phyloP scores from a whole-genome alignment of 2,888 invertebrate genomes.

The Epistrophe eligans region DNA sequence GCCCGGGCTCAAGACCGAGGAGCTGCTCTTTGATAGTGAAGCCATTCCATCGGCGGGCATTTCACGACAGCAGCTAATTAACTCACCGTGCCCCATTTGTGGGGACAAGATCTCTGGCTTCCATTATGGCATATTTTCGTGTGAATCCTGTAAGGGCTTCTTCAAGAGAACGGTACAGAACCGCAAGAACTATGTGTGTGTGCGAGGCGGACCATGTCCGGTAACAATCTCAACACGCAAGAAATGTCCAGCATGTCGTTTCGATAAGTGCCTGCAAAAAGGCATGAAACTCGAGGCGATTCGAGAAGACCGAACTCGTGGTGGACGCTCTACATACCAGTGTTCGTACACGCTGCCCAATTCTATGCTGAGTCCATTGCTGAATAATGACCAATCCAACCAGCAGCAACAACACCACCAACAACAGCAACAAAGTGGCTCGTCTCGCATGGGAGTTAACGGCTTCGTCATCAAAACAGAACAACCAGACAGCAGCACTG shows the following conservation, averaged over 20 bases:
- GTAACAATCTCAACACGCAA: conserved; percentile 97
- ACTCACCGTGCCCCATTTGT: conserved; percentile 97
- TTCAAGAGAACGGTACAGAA: conserved; percentile 99
- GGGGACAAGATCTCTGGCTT: conserved; percentile 98
- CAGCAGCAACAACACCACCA: conserved; percentile 77
- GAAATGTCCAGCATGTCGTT: conserved; percentile 98
- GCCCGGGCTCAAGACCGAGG: conserved; percentile 76
- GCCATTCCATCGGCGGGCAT: conserved; percentile 88
- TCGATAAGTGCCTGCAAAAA: conserved; percentile 96
- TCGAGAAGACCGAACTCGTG: conserved; percentile 96
- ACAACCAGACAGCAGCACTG: conserved; percentile 79
- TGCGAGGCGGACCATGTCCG: conserved; percentile 94
- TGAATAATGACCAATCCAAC: conserved; percentile 83
- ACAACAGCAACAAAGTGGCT: conserved; percentile 74
- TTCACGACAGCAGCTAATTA: conserved; percentile 94
- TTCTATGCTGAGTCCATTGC: conserved; percentile 85
- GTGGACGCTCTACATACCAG: conserved; percentile 97
- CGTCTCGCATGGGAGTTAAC: conserved; percentile 74
- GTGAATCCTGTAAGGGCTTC: conserved; percentile 99
- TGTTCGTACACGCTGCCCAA: conserved; percentile 95
- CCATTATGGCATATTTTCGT: conserved; percentile 99
- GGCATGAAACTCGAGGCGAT: conserved; percentile 99
- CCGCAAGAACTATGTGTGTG: conserved; percentile 97
- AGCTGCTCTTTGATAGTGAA: conserved; percentile 79
- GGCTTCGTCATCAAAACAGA: conserved; percentile 85